Evolutionary conservation across 2,113 vertebrate species (phyloP).

Genomic region (Harpagus bidentatus): DNA sequence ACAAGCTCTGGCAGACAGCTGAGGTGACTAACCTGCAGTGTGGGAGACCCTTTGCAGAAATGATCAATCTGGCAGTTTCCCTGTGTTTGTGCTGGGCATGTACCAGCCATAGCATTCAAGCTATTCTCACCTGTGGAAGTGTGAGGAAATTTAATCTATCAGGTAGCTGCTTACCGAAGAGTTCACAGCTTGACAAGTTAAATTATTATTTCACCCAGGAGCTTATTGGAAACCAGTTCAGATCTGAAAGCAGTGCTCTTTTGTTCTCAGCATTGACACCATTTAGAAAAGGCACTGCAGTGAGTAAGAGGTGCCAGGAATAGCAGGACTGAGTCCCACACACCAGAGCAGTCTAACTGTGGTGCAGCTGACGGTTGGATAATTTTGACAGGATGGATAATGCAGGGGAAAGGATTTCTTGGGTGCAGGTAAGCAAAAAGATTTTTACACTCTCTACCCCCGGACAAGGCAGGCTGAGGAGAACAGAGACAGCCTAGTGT

Average conservation of each 20-base stretch:
- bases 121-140: neutral
- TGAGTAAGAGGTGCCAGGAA: neutral
- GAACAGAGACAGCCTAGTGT: neutral
- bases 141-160: neutral
- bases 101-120: accelerated
- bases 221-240: neutral
- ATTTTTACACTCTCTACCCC: neutral
- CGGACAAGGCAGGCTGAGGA: neutral
- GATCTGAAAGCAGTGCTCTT: neutral
- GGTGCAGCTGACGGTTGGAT: neutral
- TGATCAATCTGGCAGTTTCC: neutral
- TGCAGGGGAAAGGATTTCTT: neutral
- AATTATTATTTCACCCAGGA: neutral
- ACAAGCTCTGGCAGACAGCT: neutral
- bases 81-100: neutral
- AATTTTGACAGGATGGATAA: neutral
- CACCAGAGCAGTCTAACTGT: neutral
- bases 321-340: neutral
- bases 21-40: neutral
- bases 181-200: neutral
- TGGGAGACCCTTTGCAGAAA: neutral
- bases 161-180: neutral
- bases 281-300: neutral
- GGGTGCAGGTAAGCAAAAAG: neutral
- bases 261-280: neutral